Percentiles rank a stretch among this genome's conserved stretches.
Conservation (phyloP, 2,113 vertebrate species). For the Thunnus thynnus region DNA sequence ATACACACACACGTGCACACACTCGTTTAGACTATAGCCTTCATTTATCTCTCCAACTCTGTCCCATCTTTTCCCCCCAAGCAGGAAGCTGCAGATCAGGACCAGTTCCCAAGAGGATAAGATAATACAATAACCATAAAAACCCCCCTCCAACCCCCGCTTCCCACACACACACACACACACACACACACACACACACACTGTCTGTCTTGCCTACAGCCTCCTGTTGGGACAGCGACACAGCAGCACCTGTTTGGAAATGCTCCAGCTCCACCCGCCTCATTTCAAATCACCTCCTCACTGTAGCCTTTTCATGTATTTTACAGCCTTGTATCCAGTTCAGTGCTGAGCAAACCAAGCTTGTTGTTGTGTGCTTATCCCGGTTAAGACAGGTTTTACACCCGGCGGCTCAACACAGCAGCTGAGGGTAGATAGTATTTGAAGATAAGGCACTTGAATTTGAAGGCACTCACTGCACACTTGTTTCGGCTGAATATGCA, state of each 20-base stretch:
- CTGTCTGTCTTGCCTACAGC: slow-evolving; percentile 20
- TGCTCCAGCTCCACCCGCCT: slow-evolving; percentile 62
- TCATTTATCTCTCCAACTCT: slow-evolving; percentile 55
- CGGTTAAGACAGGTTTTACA: slow-evolving; percentile 34
- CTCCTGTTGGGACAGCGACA: slow-evolving; percentile 37
- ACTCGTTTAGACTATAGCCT: slow-evolving; percentile 10
- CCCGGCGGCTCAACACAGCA: slow-evolving; percentile 19
- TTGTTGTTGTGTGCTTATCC: slow-evolving; percentile 20
- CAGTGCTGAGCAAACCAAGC: slow-evolving; percentile 38
- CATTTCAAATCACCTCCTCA: slow-evolving; percentile 42
- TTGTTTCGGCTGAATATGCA: slow-evolving; percentile 7
- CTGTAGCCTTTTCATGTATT: slow-evolving; percentile 65
- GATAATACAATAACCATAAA: slow-evolving; percentile 75
- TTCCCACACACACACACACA: slow-evolving; percentile 25
- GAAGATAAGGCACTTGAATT: slow-evolving; percentile 9
- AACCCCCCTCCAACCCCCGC: slow-evolving; percentile 20
- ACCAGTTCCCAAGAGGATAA: slow-evolving; percentile 57
- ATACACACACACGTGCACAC: slow-evolving; percentile 10
- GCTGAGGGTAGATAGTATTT: slow-evolving; percentile 14
- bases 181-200: slow-evolving; percentile 29
- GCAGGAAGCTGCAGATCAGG: slow-evolving; percentile 70
- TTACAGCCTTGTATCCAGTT: slow-evolving; percentile 60
- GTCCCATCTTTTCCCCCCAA: slow-evolving; percentile 41
- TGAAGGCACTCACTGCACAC: neutral
- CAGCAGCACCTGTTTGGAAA: slow-evolving; percentile 79